These are phyloP conservation scores for Acrossocheilus wenchowensis DNA, from an alignment of 2,797 vertebrate genomes.

Conservation along the genomic window DNA sequence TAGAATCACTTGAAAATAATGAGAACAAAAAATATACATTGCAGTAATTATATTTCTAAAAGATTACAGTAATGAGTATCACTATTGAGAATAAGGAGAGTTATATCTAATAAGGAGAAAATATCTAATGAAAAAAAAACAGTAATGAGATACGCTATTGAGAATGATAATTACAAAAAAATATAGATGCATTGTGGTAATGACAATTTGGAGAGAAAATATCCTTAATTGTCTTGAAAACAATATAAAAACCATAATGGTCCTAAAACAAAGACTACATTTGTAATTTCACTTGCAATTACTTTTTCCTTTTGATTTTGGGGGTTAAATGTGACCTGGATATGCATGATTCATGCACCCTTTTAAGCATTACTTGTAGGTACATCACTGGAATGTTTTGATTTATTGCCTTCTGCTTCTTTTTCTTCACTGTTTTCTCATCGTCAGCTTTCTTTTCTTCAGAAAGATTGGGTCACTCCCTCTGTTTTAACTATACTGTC, in stretches of 20 bases:
- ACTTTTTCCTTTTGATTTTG: not conserved
- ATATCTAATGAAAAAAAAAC: not conserved
- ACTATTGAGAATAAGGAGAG: not conserved
- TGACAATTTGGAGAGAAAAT: not conserved
- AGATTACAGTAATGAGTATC: not conserved
- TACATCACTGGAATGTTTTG: not conserved
- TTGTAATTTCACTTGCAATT: not conserved
- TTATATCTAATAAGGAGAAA: not conserved
- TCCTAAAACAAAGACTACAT: not conserved
- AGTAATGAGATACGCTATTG: too few relatives aligned
- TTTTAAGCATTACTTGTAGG: not conserved
- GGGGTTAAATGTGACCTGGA: not conserved
- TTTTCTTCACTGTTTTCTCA: not conserved
- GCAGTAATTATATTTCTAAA: not conserved
- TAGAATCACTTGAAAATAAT: not conserved
- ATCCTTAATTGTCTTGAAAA: not conserved
- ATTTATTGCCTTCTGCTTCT: not conserved
- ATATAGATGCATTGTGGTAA: too few relatives aligned
- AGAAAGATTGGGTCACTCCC: not conserved
- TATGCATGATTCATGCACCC: not conserved
- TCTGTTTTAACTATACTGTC: slow-evolving; percentile 32
- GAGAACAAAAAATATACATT: not conserved
- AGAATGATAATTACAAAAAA: too few relatives aligned
- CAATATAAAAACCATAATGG: not conserved
- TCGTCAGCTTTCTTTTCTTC: not conserved